phyloP scores from a whole-genome alignment of 2,888 invertebrate genomes.

The Drosophila anomalata region DNA sequence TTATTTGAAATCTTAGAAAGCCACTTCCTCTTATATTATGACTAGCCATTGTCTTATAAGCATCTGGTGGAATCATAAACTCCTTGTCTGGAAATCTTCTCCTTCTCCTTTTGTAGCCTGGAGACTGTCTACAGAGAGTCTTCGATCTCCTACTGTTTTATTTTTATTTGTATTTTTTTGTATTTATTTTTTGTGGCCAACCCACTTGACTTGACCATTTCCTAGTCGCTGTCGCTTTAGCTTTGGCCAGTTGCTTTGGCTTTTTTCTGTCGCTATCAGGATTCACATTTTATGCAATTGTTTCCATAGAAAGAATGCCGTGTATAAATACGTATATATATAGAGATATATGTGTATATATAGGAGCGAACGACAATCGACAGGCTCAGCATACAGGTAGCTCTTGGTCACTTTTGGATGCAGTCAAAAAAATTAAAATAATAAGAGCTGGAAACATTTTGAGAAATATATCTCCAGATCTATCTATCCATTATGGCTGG shows the following conservation, averaged over 20 bases:
- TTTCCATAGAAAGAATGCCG: slow-evolving; percentile 64
- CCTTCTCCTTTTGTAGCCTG: slow-evolving; percentile 6
- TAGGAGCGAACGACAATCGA: slow-evolving; percentile 36
- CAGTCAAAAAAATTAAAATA: background rate
- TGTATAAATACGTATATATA: slow-evolving; percentile 38
- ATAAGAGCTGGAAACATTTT: background rate
- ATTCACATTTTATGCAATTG: slow-evolving; percentile 80
- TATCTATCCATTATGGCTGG: no score
- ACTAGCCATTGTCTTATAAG: slow-evolving; percentile 28
- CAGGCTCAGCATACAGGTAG: slow-evolving; percentile 27
- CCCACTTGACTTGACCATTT: slow-evolving; percentile 46
- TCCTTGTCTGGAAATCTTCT: slow-evolving; percentile 20
- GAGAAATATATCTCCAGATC: background rate
- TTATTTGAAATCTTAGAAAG: slow-evolving; percentile 8
- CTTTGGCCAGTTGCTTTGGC: slow-evolving; percentile 25
- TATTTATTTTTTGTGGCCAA: slow-evolving; percentile 15
- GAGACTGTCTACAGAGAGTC: slow-evolving; percentile 9
- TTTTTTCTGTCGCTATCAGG: slow-evolving; percentile 71
- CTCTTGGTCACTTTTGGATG: slow-evolving; percentile 17
- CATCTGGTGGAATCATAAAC: slow-evolving; percentile 41
- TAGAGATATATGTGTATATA: slow-evolving; percentile 21
- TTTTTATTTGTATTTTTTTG: slow-evolving; percentile 1
- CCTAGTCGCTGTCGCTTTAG: slow-evolving; percentile 10
- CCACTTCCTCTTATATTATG: slow-evolving; percentile 22
- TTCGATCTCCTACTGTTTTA: slow-evolving; percentile 39